phyloP scores from a whole-genome alignment of 2,888 invertebrate species.

The Archips crataeganus region DNA sequence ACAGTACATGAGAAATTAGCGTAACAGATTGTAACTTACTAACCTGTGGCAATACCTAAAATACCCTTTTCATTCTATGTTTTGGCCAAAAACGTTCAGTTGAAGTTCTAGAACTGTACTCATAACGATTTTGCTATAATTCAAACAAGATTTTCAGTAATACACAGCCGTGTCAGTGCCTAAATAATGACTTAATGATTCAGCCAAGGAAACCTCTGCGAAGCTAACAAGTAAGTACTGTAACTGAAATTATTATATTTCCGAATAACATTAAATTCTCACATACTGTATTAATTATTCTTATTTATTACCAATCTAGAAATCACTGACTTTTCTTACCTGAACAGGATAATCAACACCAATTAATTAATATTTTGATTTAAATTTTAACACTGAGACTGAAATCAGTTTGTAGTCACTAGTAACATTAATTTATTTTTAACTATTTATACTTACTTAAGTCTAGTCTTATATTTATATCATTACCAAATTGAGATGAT shows the following conservation, averaged over 20 bases:
- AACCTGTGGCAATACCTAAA: background rate
- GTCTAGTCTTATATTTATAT: background rate
- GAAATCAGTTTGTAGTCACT: conserved; percentile 51
- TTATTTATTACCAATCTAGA: conserved; percentile 23
- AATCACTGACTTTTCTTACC: conserved; percentile 48
- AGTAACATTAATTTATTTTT: conserved; percentile 52
- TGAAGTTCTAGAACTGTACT: too few relatives aligned
- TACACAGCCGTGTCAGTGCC: too few relatives aligned
- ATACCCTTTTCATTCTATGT: background rate
- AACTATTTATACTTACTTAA: conserved; percentile 25
- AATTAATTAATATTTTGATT: conserved; percentile 47
- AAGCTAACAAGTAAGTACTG: background rate
- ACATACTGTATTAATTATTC: background rate
- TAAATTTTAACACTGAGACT: conserved; percentile 48
- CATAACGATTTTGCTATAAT: too few relatives aligned
- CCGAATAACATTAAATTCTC: background rate
- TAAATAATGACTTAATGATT: too few relatives aligned
- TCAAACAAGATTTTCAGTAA: too few relatives aligned
- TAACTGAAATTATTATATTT: background rate
- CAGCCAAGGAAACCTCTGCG: background rate
- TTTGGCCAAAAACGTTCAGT: background rate
- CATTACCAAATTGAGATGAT: background rate
- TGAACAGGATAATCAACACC: conserved; percentile 50
- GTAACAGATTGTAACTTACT: background rate
- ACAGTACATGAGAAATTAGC: background rate